Conservation (phyloP, 2,797 vertebrate genomes). For the Pseudochromis fuscus region DNA sequence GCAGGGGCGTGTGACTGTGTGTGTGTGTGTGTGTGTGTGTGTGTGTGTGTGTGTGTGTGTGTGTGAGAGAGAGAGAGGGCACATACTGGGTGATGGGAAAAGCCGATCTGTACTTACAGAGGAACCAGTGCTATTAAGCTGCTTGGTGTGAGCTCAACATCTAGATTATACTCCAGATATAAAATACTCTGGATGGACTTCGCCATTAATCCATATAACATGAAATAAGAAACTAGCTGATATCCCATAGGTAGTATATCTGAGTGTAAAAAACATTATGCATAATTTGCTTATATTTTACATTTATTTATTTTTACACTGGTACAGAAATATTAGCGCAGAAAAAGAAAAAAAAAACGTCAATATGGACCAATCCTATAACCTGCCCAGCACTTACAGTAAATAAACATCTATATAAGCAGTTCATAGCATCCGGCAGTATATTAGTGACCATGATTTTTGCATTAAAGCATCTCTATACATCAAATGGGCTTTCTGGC, state of each 20-base stretch:
- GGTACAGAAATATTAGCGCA: background rate
- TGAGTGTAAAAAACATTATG: constrained; percentile 7
- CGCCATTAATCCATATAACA: constrained; percentile 52
- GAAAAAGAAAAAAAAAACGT: background rate
- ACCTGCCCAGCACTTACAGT: constrained; percentile 1
- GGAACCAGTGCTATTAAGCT: constrained; percentile 69
- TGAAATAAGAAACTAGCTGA: constrained; percentile 31
- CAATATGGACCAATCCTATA: constrained; percentile 2
- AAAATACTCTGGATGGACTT: constrained; percentile 26
- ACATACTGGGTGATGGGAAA: constrained; percentile 50
- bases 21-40: too few relatives aligned
- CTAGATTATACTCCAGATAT: constrained; percentile 61
- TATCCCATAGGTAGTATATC: background rate
- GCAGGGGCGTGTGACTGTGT: background rate
- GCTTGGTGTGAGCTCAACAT: constrained; percentile 68
- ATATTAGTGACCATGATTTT: constrained; percentile 36
- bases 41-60: background rate
- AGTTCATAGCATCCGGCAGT: constrained; percentile 30
- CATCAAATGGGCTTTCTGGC: constrained; percentile 43
- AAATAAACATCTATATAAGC: constrained; percentile 31
- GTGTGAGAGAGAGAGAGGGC: constrained; percentile 8
- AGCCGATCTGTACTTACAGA: constrained; percentile 61
- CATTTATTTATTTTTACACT: background rate
- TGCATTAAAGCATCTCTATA: constrained; percentile 49
- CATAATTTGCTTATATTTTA: background rate